These are phyloP conservation scores for Tenthredo notha DNA, from an alignment of 2,888 invertebrate genomes.

Conservation along the genomic window DNA sequence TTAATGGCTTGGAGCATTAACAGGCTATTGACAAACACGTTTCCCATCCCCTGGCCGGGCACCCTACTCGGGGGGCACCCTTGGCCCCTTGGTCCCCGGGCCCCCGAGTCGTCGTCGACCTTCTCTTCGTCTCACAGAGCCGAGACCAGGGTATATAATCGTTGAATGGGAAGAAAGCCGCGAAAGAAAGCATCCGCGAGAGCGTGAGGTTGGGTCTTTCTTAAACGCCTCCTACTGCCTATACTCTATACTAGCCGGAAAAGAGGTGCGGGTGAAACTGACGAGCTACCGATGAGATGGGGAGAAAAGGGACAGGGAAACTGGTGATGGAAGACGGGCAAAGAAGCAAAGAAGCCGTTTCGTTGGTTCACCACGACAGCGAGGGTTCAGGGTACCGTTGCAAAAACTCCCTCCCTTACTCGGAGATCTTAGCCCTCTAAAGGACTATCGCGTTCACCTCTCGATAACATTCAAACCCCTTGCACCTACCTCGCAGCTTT, in stretches of 20 bases:
- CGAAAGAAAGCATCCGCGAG: slow-evolving; percentile 65
- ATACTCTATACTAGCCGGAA: background rate
- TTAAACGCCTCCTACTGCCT: slow-evolving; percentile 64
- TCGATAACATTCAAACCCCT: slow-evolving; percentile 41
- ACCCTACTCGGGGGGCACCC: slow-evolving; percentile 36
- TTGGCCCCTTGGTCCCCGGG: slow-evolving; percentile 47
- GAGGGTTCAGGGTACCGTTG: background rate
- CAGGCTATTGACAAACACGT: slow-evolving; percentile 79
- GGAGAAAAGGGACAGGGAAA: slow-evolving; percentile 1
- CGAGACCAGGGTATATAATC: slow-evolving; percentile 57
- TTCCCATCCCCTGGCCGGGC: slow-evolving; percentile 66
- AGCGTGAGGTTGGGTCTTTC: slow-evolving; percentile 66
- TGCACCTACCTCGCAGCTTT: background rate
- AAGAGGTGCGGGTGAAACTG: slow-evolving; percentile 36
- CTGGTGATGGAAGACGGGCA: slow-evolving; percentile 34
- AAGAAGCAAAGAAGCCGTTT: slow-evolving; percentile 44
- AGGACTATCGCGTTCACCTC: slow-evolving; percentile 27
- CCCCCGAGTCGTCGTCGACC: slow-evolving; percentile 56
- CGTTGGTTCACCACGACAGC: slow-evolving; percentile 26
- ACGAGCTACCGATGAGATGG: background rate
- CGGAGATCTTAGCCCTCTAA: slow-evolving; percentile 1
- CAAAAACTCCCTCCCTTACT: slow-evolving; percentile 36
- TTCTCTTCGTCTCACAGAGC: slow-evolving; percentile 52
- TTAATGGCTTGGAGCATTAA: slow-evolving; percentile 79
- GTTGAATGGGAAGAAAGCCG: slow-evolving; percentile 67